Base-by-base conservation (phyloP, 2,888 invertebrate genomes). In the Oligia latruncula region DNA sequence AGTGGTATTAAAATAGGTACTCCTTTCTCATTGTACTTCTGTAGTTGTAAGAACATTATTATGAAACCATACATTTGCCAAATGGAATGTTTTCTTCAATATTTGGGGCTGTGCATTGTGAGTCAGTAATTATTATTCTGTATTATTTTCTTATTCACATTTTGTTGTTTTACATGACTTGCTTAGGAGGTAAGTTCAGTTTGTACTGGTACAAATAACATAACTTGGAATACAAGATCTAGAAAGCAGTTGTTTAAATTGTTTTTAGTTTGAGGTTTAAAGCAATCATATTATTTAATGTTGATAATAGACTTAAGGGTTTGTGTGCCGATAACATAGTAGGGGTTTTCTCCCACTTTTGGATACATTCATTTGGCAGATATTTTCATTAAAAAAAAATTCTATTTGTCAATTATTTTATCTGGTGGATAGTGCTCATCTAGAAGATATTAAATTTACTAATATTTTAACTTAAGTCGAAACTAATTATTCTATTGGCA, bases 91-190 rank as follows among this genome's bases (percentile, higher is more conserved):
- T 49, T 49, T 49, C 13, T 49, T 49, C 49, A 49, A 49, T 49
- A 49, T 49, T 49, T 49, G 49, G 49, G 13, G 3, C 3, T 49
- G 11, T 49, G 13, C 49, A 49, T 49, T 49, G 49, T 49, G 49
- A 49, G 49, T 13, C 13, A 49, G 13, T 49, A 13, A 49, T 49
- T 49, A 13, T 49, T 49, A 49, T 46, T 46, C 49, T 49, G 49
- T 49, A 13, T 49, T 49, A 13, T 13, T 49, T 49, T 40, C n/a
- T 58, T n/a, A 71, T 1, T 23, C 4, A 11, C 2, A 20, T 58
- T 55, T 64, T 70, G n/a, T 75, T 60, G 3, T 76, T 71, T 58
- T 70, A 5, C 81, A 81, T 81, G 81, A 62, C 83, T 81, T 74
- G 15, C 82, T 35, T 20, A 80, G 82, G 29, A 40, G 82, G 80